Conservation (phyloP, 1,140 invertebrate species). For the Ridgeia piscesae region DNA sequence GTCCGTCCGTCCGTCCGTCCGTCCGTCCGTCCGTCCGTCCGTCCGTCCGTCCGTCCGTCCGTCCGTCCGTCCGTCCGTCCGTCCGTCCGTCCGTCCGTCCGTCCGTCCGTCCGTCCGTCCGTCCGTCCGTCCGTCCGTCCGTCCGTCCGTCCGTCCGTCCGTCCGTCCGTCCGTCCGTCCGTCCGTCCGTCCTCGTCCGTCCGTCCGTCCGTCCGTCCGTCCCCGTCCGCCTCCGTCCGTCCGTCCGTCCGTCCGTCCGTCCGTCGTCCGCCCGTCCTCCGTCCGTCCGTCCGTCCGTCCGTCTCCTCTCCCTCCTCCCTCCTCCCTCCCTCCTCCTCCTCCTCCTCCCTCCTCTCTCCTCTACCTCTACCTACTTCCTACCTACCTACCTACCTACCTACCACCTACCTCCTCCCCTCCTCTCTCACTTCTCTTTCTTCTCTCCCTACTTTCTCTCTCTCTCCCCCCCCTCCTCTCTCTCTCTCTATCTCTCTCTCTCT, state of each 20-base stretch:
- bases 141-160: no score
- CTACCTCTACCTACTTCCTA: not conserved
- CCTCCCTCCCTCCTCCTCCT: no score
- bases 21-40: not conserved
- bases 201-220: no score
- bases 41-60: not conserved
- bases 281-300: no score
- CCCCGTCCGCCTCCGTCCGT: no score
- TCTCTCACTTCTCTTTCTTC: no score
- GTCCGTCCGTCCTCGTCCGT: no score
- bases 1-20: conserved; percentile 6
- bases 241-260: no score
- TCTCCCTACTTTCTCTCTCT: conserved; percentile 5
- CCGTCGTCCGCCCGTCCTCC: no score
- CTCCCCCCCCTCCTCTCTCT: not conserved
- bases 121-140: not conserved
- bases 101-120: not conserved
- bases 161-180: no score
- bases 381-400: not conserved
- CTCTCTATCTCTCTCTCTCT: no score
- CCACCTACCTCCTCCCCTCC: not conserved
- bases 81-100: not conserved
- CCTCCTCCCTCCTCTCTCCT: not conserved
- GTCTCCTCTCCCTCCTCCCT: no score
- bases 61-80: not conserved